These are phyloP conservation scores for Zaprionus capensis DNA, from an alignment of 1,140 invertebrate species.

Conservation along the genomic window DNA sequence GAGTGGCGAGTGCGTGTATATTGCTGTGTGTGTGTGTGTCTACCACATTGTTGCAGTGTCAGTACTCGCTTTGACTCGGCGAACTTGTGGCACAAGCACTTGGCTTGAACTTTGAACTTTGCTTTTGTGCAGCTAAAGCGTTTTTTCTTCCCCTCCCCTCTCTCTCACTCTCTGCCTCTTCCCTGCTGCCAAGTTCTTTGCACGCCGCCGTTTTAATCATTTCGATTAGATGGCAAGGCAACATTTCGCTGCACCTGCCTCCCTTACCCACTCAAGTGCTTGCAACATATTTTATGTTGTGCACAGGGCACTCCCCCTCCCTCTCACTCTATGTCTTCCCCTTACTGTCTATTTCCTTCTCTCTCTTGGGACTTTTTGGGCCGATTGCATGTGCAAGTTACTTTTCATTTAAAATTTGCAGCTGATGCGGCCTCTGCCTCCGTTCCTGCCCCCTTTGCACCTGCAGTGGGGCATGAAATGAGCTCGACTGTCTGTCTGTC, in stretches of 20 bases:
- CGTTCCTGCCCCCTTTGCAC: background rate
- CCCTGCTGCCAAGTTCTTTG: background rate
- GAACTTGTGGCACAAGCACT: conserved; percentile 57
- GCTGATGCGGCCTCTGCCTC: conserved; percentile 1
- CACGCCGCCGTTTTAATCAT: conserved; percentile 63
- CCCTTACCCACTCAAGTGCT: background rate
- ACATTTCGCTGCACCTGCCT: background rate
- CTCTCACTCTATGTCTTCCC: no score
- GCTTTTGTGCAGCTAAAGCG: conserved; percentile 36
- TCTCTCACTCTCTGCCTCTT: background rate
- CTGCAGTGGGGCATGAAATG: conserved; percentile 40
- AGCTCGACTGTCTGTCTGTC: conserved; percentile 19
- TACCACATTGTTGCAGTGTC: conserved; percentile 71
- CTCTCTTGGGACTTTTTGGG: background rate
- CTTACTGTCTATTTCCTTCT: background rate
- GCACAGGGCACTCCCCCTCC: background rate
- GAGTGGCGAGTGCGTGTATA: conserved; percentile 4
- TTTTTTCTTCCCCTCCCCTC: conserved; percentile 8
- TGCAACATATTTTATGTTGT: conserved; percentile 14
- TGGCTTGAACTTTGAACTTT: conserved; percentile 63
- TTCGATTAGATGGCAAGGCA: conserved; percentile 45
- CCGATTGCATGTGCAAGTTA: conserved; percentile 13
- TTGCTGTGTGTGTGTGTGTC: conserved; percentile 11
- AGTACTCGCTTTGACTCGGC: conserved; percentile 46
- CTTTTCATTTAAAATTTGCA: conserved; percentile 14